Evolutionary conservation across 1,140 invertebrate species (phyloP).

Genomic region (Pseudomyrmex gracilis): DNA sequence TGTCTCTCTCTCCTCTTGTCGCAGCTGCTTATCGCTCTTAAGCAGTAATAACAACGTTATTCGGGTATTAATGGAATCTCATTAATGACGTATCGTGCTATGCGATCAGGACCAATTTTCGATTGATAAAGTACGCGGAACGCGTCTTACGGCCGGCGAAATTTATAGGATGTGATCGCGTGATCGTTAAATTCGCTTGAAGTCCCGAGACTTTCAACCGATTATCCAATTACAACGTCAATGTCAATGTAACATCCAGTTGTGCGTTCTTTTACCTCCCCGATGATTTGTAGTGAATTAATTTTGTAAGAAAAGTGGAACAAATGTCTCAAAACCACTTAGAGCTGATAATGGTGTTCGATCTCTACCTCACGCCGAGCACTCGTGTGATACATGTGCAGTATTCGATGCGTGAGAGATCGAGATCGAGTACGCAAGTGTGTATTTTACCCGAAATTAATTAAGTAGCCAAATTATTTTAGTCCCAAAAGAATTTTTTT

Average conservation of each 20-base stretch:
- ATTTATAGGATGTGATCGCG: slow-evolving; percentile 27
- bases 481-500: no score
- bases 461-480: no score
- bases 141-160: slow-evolving; percentile 6
- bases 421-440: no score
- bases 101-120: slow-evolving; percentile 44
- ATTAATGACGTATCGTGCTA: slow-evolving; percentile 25
- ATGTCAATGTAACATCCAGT: neutral
- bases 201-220: slow-evolving; percentile 8
- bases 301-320: neutral
- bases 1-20: neutral
- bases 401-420: no score
- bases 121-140: slow-evolving; percentile 19
- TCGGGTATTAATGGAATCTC: slow-evolving; percentile 49
- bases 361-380: no score
- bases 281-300: neutral
- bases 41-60: slow-evolving; percentile 48
- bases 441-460: no score
- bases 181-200: slow-evolving; percentile 44
- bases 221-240: slow-evolving; percentile 38
- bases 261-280: slow-evolving; percentile 3
- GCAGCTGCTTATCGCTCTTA: slow-evolving; percentile 41
- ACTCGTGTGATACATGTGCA: no score
- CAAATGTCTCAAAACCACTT: neutral
- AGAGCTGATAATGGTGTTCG: no score